Percentiles rank a stretch among this genome's conserved stretches.
phyloP scores from a whole-genome alignment of 2,113 vertebrate species.

The Microcebus jonahi region DNA sequence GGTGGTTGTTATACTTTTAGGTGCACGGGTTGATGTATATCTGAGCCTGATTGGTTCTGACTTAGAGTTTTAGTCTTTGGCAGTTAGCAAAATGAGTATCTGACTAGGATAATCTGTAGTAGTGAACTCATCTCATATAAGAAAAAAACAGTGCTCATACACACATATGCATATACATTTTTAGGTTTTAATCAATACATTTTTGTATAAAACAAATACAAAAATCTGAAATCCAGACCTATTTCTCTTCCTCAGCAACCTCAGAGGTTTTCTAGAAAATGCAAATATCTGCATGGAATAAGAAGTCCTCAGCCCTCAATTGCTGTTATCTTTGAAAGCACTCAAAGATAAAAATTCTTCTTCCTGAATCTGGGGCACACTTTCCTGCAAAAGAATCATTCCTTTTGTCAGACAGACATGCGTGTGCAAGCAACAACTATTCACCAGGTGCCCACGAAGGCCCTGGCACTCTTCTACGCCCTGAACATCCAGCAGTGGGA shows the following conservation, averaged over 20 bases:
- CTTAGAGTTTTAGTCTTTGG: neutral
- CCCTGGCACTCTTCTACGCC: neutral
- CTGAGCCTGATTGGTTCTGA: neutral
- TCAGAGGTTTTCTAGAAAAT: conserved; percentile 22
- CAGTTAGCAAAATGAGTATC: neutral
- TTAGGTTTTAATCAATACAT: neutral
- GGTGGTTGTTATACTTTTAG: neutral
- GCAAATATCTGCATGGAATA: neutral
- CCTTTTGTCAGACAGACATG: neutral
- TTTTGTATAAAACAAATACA: conserved; percentile 34
- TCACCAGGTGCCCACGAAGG: neutral
- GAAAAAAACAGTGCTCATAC: neutral
- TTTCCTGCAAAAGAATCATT: neutral
- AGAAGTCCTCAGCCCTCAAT: neutral
- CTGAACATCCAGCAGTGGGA: neutral
- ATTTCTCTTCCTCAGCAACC: conserved; percentile 8
- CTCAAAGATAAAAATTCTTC: neutral
- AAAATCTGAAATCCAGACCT: neutral
- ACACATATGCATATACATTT: too few species aligned
- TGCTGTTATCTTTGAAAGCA: conserved; percentile 2
- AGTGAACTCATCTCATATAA: neutral
- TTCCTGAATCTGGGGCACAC: neutral
- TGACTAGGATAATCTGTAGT: neutral
- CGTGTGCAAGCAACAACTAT: neutral
- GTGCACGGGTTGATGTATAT: neutral